Conservation (phyloP, 2,888 invertebrate genomes). For the Microchrysa polita region DNA sequence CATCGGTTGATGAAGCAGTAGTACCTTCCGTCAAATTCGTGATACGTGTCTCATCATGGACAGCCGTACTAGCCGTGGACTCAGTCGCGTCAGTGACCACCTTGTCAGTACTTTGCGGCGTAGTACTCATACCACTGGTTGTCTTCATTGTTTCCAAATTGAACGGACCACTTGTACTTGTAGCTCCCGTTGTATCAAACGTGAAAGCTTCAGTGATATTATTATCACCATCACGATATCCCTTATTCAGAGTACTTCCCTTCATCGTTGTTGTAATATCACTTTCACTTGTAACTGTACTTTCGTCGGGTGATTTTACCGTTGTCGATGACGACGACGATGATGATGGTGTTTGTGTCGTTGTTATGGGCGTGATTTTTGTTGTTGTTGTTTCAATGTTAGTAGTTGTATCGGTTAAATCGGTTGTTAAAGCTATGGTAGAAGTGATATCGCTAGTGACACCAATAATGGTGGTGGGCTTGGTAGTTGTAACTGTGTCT, state of each 20-base stretch:
- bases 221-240: constrained; percentile 64
- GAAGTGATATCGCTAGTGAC: constrained; percentile 59
- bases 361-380: constrained; percentile 12
- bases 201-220: constrained; percentile 59
- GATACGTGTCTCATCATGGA: neutral
- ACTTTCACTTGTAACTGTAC: neutral
- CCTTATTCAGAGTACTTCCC: constrained; percentile 58
- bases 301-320: neutral
- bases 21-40: neutral
- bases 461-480: constrained; percentile 63
- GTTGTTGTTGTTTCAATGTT: constrained; percentile 51
- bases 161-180: constrained; percentile 36
- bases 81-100: neutral
- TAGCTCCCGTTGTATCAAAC: constrained; percentile 46
- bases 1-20: neutral
- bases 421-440: constrained; percentile 55
- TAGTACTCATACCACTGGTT: neutral
- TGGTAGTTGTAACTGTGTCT: constrained; percentile 56
- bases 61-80: neutral
- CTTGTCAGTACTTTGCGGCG: neutral
- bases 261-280: constrained; percentile 52
- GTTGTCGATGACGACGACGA: constrained; percentile 49
- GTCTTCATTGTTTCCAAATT: constrained; percentile 45
- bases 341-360: constrained; percentile 35
- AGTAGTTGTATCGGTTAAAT: constrained; percentile 52